phyloP scores from a whole-genome alignment of 2,113 vertebrate species.

The Syrrhaptes paradoxus region DNA sequence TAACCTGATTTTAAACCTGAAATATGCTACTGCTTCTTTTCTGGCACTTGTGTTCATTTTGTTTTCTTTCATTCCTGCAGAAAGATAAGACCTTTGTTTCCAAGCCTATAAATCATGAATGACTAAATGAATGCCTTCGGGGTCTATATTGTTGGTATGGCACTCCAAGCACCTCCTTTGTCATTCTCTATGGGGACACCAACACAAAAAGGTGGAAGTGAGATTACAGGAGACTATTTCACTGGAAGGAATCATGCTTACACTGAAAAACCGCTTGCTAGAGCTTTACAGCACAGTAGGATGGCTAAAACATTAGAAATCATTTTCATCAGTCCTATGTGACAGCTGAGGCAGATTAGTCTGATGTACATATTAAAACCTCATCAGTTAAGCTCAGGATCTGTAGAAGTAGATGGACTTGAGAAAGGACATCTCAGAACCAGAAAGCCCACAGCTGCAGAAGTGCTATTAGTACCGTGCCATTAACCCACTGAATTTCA shows the following conservation, averaged over 20 bases:
- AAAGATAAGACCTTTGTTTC: constrained; percentile 30
- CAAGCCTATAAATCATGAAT: neutral
- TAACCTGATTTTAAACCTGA: neutral
- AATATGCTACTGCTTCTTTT: neutral
- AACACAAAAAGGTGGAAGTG: neutral
- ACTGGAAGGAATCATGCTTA: neutral
- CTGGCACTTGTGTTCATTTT: neutral
- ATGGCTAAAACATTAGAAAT: neutral
- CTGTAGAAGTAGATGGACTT: neutral
- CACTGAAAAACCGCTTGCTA: neutral
- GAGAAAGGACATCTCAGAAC: neutral
- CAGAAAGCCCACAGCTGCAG: neutral
- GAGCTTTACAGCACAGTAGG: neutral
- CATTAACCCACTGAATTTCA: neutral
- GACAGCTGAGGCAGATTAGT: neutral
- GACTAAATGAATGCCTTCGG: neutral
- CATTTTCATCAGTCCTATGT: neutral
- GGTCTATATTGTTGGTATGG: neutral
- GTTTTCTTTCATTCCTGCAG: neutral
- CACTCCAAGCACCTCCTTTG: neutral
- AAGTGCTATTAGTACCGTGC: neutral
- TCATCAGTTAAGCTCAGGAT: neutral
- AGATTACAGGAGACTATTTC: neutral
- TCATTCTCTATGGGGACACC: neutral
- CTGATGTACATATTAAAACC: neutral